Conservation (phyloP, 2,113 vertebrate genomes). For the Aptenodytes patagonicus region DNA sequence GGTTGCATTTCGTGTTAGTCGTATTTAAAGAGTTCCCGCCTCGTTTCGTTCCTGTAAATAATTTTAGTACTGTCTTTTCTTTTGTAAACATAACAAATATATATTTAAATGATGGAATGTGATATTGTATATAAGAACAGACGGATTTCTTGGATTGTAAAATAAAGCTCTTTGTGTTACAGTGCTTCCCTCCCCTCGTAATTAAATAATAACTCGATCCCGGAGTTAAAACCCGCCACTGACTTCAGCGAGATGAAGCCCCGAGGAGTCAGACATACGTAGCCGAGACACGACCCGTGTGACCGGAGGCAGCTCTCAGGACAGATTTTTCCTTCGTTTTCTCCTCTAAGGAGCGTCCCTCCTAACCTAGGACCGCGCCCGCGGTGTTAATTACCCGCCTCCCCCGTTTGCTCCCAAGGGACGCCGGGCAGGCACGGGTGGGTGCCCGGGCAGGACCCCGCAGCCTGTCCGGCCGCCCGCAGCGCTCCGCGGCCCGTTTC, state of each 20-base stretch:
- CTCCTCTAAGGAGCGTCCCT: background rate
- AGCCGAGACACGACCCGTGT: background rate
- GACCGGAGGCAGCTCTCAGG: background rate
- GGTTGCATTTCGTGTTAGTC: conserved; percentile 30
- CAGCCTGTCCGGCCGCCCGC: background rate
- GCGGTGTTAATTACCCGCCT: too few species aligned
- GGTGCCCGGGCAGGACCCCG: background rate
- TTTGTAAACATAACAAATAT: conserved; percentile 64
- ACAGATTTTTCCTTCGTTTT: background rate
- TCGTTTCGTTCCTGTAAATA: conserved; percentile 70
- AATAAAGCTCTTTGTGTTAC: conserved; percentile 74
- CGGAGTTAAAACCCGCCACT: background rate
- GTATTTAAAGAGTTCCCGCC: conserved; percentile 39
- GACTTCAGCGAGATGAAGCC: background rate
- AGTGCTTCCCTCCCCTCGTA: background rate
- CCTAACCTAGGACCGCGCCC: background rate
- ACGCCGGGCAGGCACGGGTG: background rate
- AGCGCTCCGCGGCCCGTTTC: background rate
- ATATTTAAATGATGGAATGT: conserved; percentile 68
- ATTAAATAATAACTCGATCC: background rate
- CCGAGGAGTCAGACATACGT: background rate
- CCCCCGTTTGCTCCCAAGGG: background rate
- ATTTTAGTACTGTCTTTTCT: conserved; percentile 62
- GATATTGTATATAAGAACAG: conserved; percentile 70
- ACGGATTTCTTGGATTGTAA: conserved; percentile 53